Evolutionary conservation across 2,113 vertebrate species (phyloP).

Genomic region (Oryzias celebensis): DNA sequence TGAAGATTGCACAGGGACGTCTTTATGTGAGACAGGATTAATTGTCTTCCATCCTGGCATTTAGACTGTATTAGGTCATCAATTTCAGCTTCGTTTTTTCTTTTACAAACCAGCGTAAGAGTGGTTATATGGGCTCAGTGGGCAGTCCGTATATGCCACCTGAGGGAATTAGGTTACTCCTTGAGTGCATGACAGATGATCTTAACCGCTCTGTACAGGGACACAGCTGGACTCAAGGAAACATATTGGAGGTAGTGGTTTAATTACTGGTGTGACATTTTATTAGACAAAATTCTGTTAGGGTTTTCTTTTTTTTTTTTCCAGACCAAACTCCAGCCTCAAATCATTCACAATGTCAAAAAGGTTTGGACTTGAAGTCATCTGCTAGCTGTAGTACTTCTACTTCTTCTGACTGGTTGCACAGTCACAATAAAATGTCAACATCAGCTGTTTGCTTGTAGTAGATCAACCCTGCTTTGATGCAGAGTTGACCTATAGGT

Average conservation of each 20-base stretch:
- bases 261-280: neutral
- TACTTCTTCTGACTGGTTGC: too few species aligned
- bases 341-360: too few species aligned
- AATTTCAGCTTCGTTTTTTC: constrained; percentile 26
- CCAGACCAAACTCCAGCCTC: too few species aligned
- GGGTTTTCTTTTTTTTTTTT: too few species aligned
- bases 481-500: too few species aligned
- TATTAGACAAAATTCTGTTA: too few species aligned
- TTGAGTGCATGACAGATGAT: constrained; percentile 8
- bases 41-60: constrained; percentile 25
- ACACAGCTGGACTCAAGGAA: constrained; percentile 9
- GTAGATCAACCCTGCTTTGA: too few species aligned
- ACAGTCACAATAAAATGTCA: too few species aligned
- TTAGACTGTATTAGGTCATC: constrained; percentile 39
- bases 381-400: too few species aligned
- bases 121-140: constrained; percentile 33
- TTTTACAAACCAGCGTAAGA: constrained; percentile 41
- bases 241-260: neutral
- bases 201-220: neutral
- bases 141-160: constrained; percentile 53
- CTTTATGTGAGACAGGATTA: constrained; percentile 49
- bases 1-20: constrained; percentile 19
- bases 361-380: too few species aligned
- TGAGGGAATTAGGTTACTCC: constrained; percentile 30
- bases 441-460: too few species aligned